Base-by-base conservation (phyloP, 1,140 invertebrate species). In the Microplitis demolitor region DNA sequence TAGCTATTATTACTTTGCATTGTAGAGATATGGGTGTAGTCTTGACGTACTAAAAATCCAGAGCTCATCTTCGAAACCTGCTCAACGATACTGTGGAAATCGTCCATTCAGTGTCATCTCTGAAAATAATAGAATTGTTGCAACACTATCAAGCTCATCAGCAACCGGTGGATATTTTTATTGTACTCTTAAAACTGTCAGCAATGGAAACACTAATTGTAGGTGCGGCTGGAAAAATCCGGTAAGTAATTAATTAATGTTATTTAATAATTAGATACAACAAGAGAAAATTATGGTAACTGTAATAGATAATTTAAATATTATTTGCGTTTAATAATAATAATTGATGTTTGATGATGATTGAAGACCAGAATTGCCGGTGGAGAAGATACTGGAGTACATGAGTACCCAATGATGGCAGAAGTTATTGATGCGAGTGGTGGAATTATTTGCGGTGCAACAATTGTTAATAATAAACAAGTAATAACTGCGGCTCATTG, bases 401-500 rank as follows among this genome's bases (percentile, higher is more conserved):
- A 92, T 75, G 92, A 93, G 79, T 93, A 84, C 80, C 90, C 91
- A 0, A 90, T 90, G 88, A 91, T 92, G 91, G 90, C 85, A 0
- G 91, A 82, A 13, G 39, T 92, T 0, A 80, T 90, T 0, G 88
- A 91, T 74, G 53, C 79, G 2, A 67, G 73, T 2, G 61, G 54
- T 4, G 34, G 74, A 0, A 73, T 91, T 0, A 89, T 88, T 74
- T 94, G 93, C 78, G 93, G 93, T 0, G 90, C 84, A 0, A 89
- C 89, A 1, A 90, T 95, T 68, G 89, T 95, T 45, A 86, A 88
- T n/a, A 68, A 81, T 0, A 82, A 80, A 24, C 91, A 91, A 81
- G 87, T 92, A 1, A 3, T 95, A 2, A 91, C 92, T 0, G 93
- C 93, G 0, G 93, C 91, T 1, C 93, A 94, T 78, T 94, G 93